Percentiles rank a stretch among this genome's conserved stretches.
Evolutionary conservation across 1,140 invertebrate species (phyloP).

Genomic region (Mya arenaria): DNA sequence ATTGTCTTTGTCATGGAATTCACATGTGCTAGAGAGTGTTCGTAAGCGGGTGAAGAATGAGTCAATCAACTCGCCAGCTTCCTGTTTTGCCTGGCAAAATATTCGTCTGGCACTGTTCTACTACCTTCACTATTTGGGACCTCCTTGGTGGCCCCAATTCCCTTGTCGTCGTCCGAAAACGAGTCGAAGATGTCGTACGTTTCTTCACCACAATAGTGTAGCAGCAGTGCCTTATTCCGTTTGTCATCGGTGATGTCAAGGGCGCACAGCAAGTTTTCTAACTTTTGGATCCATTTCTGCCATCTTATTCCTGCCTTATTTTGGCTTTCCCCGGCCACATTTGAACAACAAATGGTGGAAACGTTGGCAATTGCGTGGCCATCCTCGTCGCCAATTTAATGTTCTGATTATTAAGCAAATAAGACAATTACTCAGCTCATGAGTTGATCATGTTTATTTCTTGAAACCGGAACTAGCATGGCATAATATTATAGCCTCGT

Average conservation of each 20-base stretch:
- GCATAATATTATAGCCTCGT: too few relatives aligned
- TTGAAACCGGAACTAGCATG: too few relatives aligned
- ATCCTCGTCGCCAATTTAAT: too few relatives aligned
- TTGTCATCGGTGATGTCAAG: conserved; percentile 37
- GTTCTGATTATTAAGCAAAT: too few relatives aligned
- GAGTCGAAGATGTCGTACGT: conserved; percentile 10
- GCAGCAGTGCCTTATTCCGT: conserved; percentile 23
- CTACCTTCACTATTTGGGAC: not conserved
- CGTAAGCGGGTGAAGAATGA: not conserved
- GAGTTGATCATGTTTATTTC: too few relatives aligned
- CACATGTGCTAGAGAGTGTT: not conserved
- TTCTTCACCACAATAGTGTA: conserved; percentile 23
- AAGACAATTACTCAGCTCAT: too few relatives aligned
- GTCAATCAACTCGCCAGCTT: not conserved
- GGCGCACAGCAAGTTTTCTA: conserved; percentile 46
- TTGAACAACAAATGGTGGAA: not conserved
- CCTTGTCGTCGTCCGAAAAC: not conserved
- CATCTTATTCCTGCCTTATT: conserved; percentile 5
- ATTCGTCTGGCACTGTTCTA: not conserved
- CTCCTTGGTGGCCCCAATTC: not conserved
- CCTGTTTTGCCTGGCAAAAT: not conserved
- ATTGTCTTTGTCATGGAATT: conserved; percentile 8
- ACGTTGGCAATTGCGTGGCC: not conserved
- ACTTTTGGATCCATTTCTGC: conserved; percentile 38
- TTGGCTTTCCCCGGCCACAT: too few relatives aligned